A percentile compares a stretch with the other conserved stretches of the same genome.
These are phyloP conservation scores for Tillus elongatus DNA, from an alignment of 2,888 invertebrate species.

Conservation along the genomic window DNA sequence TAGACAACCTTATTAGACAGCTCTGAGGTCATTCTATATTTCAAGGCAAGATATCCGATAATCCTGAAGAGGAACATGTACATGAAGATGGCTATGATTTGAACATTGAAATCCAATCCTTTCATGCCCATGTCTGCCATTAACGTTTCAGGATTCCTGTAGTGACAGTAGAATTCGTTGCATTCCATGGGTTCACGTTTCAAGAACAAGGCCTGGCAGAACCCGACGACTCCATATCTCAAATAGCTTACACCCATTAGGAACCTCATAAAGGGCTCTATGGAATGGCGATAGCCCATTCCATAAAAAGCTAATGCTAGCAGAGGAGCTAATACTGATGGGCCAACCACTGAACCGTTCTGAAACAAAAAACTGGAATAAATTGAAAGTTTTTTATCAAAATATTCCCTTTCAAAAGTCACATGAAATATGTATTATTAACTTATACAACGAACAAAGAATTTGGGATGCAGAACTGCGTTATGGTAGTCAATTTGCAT, in stretches of 20 bases:
- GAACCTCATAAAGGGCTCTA: constrained; percentile 47
- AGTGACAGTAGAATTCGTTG: constrained; percentile 49
- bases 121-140: constrained; percentile 57
- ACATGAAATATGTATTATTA: too few relatives aligned
- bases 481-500: too few relatives aligned
- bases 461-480: too few relatives aligned
- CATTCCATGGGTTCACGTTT: constrained; percentile 54
- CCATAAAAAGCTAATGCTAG: constrained; percentile 53
- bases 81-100: constrained; percentile 48
- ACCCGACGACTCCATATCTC: constrained; percentile 58
- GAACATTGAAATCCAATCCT: constrained; percentile 39
- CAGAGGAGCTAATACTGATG: constrained; percentile 48
- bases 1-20: constrained; percentile 48
- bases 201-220: constrained; percentile 48
- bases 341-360: constrained; percentile 54
- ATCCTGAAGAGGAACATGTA: constrained; percentile 50
- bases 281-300: constrained; percentile 50
- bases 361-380: too few relatives aligned
- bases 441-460: too few relatives aligned
- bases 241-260: constrained; percentile 55
- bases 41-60: constrained; percentile 49
- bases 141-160: constrained; percentile 49
- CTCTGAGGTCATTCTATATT: constrained; percentile 49
- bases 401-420: too few relatives aligned
- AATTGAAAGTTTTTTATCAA: too few relatives aligned